phyloP scores from a whole-genome alignment of 2,888 invertebrate species.

The Terebella lapidaria region DNA sequence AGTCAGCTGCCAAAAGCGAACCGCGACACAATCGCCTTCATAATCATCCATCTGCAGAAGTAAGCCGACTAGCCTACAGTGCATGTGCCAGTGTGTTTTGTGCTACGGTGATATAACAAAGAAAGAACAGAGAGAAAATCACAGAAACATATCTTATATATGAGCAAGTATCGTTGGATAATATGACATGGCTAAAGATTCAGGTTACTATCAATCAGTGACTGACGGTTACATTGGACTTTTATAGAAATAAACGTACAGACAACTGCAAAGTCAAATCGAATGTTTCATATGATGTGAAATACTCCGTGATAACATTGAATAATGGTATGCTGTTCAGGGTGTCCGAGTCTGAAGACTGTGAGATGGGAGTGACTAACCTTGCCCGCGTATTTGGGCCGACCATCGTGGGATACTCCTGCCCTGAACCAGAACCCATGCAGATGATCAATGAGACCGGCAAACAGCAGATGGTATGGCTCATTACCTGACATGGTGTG shows the following conservation, averaged over 20 bases:
- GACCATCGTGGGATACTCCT: constrained; percentile 85
- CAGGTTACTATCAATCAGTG: too few species aligned
- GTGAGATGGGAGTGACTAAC: constrained; percentile 87
- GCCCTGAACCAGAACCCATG: constrained; percentile 61
- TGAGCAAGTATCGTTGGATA: background rate
- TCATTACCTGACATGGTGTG: background rate
- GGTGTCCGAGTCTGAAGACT: constrained; percentile 74
- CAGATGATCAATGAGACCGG: constrained; percentile 73
- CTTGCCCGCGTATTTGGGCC: constrained; percentile 89
- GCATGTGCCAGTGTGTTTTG: too few species aligned
- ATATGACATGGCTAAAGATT: too few species aligned
- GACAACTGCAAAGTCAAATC: too few species aligned
- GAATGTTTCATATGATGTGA: too few species aligned
- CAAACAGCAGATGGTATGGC: constrained; percentile 59
- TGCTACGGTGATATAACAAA: too few species aligned
- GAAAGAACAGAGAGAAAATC: too few species aligned
- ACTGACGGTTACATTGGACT: background rate
- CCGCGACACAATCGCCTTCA: constrained; percentile 87
- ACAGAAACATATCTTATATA: background rate
- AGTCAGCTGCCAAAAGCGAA: constrained; percentile 85
- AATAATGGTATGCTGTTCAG: too few species aligned
- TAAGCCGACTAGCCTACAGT: too few species aligned
- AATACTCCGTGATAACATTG: too few species aligned
- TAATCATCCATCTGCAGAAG: constrained; percentile 73
- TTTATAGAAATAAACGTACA: background rate